Evolutionary conservation across 2,888 invertebrate genomes (phyloP), one percentile per base, ranked within the genome.

Genomic region (Glyphotaelius pellucidus): DNA sequence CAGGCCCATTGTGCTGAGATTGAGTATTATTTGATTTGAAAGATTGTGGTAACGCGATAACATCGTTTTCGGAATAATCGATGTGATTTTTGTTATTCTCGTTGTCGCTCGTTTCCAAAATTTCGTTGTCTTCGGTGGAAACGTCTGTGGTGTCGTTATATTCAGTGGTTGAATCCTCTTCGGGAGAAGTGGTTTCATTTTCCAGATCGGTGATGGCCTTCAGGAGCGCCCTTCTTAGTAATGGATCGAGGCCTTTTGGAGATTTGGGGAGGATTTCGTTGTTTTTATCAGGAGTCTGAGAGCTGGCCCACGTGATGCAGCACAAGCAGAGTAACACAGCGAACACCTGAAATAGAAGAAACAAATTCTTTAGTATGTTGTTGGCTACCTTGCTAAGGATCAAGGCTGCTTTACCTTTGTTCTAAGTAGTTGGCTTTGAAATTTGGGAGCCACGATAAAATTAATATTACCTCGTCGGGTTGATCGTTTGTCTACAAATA

Each of bases 171-270:
- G 94, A 94, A 80, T 95, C 95, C 3, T 94, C 94, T 0, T 94
- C 94, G 32, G 96, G 96, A 31, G 95, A 94, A 89, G 95, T 96
- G 5, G 96, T 95, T 93, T 97, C 97, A 93, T 97, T 96, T 95
- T 98, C 98, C 89, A 98, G 95, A 94, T 98, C 98, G 90, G 97
- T 97, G 7, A 98, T 96, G 19, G 98, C 98, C 95, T 97, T 97
- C 9, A 98, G 95, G 83, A 98, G 95, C 0, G 98, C 98, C 95
- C 97, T 97, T 30, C 98, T 96, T 67, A 98, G 96, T 93, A 97
- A 97, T 85, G 97, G 97, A 94, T 98, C 98, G 91, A 98, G 95
- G 92, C 97, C 97, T 1, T 97, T 96, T 1, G 97, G 96, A 3
- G 97, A 95, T 91, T 95, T 95, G 7, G 95, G 92, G 89, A 96